Evolutionary conservation across 2,113 vertebrate species (phyloP), one percentile per base, ranked within the genome.

Genomic region (Perccottus glenii): DNA sequence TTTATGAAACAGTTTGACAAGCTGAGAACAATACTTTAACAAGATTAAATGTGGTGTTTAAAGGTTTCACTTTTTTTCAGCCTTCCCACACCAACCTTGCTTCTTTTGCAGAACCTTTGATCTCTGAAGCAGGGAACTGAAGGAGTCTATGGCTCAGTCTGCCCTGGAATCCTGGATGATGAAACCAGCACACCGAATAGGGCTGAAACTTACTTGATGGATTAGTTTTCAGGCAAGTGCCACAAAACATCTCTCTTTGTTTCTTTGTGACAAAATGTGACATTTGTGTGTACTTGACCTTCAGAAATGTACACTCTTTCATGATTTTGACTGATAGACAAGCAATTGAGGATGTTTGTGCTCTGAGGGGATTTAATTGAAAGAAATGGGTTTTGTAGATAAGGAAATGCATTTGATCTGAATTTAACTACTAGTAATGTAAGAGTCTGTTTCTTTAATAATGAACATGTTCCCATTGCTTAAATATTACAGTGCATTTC

Each of bases 281-380:
- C 85, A 86, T 85, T 86, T 87, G 65, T 27, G 71, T 70, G 83
- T 60, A 64, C 69, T 83, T 86, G 85, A 85, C 82, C 81, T 78
- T 83, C 75, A 76, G 14, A 57, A 74, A 60, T 64, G 63, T 47
- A 27, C 19, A 19, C 56, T 53, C 59, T 56, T 64, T 80, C 56
- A 67, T 53, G 67, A 74, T 77, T 72, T 32, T 69, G 45, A 33
- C 55, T 44, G 74, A 66, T 63, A 16, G 69, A 75, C 64, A 40
- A 87, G 49, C 69, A 75, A 86, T 84, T 35, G 36, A 49, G 49
- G 60, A 19, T 44, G 44, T 78, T 65, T 46, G 36, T 69, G 46
- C 70, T 71, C 60, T 56, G 32, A 14, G 44, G 14, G 48, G n/a
- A 55, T 75, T 27, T 83, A 78, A 81, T 80, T 49, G 64, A 80